Conservation (phyloP, 1,140 invertebrate genomes). For the Paramacrobiotus metropolitanus region DNA sequence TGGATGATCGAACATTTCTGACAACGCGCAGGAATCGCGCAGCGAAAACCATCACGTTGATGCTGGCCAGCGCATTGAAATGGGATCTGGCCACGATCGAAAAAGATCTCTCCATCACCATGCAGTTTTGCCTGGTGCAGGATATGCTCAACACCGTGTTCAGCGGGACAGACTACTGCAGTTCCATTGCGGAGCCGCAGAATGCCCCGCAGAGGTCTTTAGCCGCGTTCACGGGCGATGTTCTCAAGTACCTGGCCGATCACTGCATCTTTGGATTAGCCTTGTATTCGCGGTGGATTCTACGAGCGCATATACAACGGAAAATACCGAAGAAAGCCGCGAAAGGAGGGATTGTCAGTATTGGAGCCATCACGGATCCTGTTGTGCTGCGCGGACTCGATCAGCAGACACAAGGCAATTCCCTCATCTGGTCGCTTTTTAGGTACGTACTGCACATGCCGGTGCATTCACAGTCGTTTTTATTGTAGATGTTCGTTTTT, state of each 20-base stretch:
- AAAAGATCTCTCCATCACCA: neutral
- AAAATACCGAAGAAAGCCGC: neutral
- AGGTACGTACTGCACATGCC: no score
- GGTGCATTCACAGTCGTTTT: no score
- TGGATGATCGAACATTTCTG: neutral
- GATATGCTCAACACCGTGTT: neutral
- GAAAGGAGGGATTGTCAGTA: neutral
- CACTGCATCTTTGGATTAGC: neutral
- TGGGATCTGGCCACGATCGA: neutral
- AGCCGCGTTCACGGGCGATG: neutral
- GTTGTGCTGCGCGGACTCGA: neutral
- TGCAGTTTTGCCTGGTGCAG: conserved; percentile 2
- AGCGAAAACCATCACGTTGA: neutral
- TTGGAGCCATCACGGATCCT: neutral
- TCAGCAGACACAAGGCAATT: neutral
- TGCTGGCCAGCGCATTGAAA: conserved; percentile 1
- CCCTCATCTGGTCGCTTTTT: neutral
- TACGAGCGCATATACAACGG: neutral
- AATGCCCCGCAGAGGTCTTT: neutral
- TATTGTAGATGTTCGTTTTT: no score
- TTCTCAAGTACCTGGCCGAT: neutral
- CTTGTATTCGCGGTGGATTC: neutral
- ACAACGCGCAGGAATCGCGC: neutral
- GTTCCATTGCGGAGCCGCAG: neutral
- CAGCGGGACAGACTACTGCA: neutral